Conservation (phyloP, 2,113 vertebrate genomes). For the Phocoena phocoena region DNA sequence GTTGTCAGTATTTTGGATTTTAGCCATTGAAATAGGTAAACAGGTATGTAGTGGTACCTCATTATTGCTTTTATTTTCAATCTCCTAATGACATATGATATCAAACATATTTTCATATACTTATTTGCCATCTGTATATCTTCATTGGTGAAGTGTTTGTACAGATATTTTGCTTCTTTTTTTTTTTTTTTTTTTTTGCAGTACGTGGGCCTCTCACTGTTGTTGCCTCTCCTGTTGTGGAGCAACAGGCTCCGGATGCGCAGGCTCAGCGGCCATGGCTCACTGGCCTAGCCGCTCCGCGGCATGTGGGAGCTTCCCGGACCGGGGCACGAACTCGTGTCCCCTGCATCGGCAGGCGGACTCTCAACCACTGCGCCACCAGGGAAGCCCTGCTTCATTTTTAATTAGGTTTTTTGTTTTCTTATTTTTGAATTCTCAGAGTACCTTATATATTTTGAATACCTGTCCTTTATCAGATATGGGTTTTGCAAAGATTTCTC, state of each 20-base stretch:
- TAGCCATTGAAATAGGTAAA: not conserved
- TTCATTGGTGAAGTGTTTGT: not conserved
- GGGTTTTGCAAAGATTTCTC: not conserved
- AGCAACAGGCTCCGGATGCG: no score
- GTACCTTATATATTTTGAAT: not conserved
- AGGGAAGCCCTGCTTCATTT: not conserved
- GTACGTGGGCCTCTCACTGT: no score
- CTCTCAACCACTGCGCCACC: no score
- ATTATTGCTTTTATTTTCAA: not conserved
- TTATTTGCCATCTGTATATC: not conserved
- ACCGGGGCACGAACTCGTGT: no score
- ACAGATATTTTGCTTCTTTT: not conserved
- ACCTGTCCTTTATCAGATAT: not conserved
- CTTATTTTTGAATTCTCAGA: not conserved
- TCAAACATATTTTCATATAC: not conserved
- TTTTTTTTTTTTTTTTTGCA: not conserved
- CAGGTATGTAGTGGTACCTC: fast-evolving
- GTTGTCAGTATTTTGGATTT: not conserved
- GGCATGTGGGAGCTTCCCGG: no score
- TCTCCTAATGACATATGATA: not conserved
- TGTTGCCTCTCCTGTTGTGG: no score
- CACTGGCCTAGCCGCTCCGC: no score
- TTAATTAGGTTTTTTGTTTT: not conserved
- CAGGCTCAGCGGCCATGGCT: no score
- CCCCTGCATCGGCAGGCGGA: no score